These are phyloP conservation scores for Brachyalestes nurse DNA, from an alignment of 2,797 vertebrate genomes.

Conservation along the genomic window DNA sequence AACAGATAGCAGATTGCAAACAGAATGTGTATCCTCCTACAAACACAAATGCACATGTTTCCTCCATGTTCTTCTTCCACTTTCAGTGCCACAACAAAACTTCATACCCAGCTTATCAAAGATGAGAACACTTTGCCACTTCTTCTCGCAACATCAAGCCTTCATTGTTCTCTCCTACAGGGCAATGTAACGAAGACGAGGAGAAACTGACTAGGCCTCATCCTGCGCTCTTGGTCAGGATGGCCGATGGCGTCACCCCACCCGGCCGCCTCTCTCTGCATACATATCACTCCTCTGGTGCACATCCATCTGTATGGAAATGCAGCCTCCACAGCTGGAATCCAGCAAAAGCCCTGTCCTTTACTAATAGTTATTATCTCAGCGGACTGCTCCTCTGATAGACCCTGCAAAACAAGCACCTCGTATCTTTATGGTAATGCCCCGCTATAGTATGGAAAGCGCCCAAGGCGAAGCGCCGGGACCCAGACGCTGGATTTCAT, in stretches of 20 bases:
- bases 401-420: slow-evolving; percentile 79
- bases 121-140: neutral
- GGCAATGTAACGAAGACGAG: slow-evolving; percentile 26
- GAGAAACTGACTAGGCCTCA: slow-evolving; percentile 53
- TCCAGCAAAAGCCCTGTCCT: slow-evolving; percentile 93
- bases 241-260: slow-evolving; percentile 64
- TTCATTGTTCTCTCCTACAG: slow-evolving; percentile 40
- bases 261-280: slow-evolving; percentile 65
- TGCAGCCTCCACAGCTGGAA: slow-evolving; percentile 96
- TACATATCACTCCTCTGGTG: slow-evolving; percentile 96
- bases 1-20: neutral
- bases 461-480: slow-evolving; percentile 73
- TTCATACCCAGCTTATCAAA: slow-evolving; percentile 19
- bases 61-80: neutral
- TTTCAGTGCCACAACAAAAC: slow-evolving; percentile 8
- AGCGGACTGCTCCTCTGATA: slow-evolving; percentile 87
- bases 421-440: slow-evolving; percentile 85
- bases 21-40: neutral
- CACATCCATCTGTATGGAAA: slow-evolving; percentile 99
- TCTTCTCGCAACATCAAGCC: slow-evolving; percentile 20
- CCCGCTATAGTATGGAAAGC: slow-evolving; percentile 69
- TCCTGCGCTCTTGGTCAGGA: slow-evolving; percentile 46
- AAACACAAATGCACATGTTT: neutral
- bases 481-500: slow-evolving; percentile 81
- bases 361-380: slow-evolving; percentile 99